phyloP scores from a whole-genome alignment of 2,797 vertebrate genomes.

The Scyliorhinus canicula region DNA sequence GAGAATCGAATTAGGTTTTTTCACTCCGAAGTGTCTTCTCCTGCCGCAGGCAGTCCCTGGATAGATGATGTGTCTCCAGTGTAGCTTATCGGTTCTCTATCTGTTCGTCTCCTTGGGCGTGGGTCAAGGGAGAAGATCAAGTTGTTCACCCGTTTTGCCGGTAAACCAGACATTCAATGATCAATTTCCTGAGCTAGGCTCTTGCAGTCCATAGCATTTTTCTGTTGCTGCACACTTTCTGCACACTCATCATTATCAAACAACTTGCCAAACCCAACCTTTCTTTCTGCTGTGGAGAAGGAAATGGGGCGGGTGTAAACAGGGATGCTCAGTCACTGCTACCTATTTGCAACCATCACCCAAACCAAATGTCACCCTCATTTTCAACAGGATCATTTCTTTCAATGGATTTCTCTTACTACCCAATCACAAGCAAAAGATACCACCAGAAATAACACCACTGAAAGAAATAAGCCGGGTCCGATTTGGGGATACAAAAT shows the following conservation, averaged over 20 bases:
- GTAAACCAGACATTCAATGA: not conserved
- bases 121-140: not conserved
- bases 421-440: not conserved
- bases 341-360: not conserved
- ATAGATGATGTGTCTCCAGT: not conserved
- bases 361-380: not conserved
- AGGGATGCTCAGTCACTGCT: not conserved
- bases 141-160: not conserved
- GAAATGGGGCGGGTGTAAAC: not conserved
- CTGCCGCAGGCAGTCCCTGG: not conserved
- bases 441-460: not conserved
- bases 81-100: not conserved
- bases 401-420: not conserved
- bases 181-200: not conserved
- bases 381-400: not conserved
- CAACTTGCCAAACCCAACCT: not conserved
- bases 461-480: not conserved
- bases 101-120: not conserved
- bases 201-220: not conserved
- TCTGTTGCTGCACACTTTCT: not conserved
- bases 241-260: not conserved
- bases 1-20: not conserved
- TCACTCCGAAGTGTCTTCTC: no score
- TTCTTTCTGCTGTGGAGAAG: not conserved
- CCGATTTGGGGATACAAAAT: not conserved